Base-by-base conservation (phyloP, 2,888 invertebrate species). In the Tachystola acroxantha region DNA sequence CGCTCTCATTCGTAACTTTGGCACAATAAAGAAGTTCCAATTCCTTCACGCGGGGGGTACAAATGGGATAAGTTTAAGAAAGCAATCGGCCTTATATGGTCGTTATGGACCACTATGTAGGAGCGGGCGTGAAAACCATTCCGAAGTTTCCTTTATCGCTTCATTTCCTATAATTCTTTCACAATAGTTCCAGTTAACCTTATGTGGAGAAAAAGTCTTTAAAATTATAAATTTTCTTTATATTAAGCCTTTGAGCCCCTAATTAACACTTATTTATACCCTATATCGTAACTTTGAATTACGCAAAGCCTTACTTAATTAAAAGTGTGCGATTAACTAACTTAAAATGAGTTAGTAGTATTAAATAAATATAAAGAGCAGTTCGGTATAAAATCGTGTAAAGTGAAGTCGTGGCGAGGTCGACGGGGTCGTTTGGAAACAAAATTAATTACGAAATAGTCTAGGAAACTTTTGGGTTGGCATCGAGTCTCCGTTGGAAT, bases 61-160 rank as follows among this genome's bases (percentile, higher is more conserved):
- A 80, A 84, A 84, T 84, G 80, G 81, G 81, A 77, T 75, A 82
- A 84, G 74, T 84, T 84, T 80, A 77, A 75, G 81, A 79, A 82
- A 82, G 84, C 84, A 82, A 84, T 82, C 79, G 79, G 72, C 76
- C 79, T 80, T 82, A 81, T 82, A 82, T 79, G 81, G 77, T 78
- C 78, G 80, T 80, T 80, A 79, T 69, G 73, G 74, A 76, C 76
- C 75, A 73, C 75, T 76, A 74, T 61, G 64, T 61, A 69, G 69
- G 59, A 64, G 65, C 64, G 62, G 65, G 78, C 72, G 80, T 69
- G 79, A 77, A 77, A 77, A 74, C 74, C 76, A 68, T 77, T 72
- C 64, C 53, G 70, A 80, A 79, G 57, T 81, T 82, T 66, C 73
- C 60, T 70, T 71, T 73, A 73, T 74, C 65, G 70, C 70, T 64